These are phyloP conservation scores for Apocrypta bakeri DNA, from an alignment of 1,140 invertebrate genomes.

Conservation along the genomic window DNA sequence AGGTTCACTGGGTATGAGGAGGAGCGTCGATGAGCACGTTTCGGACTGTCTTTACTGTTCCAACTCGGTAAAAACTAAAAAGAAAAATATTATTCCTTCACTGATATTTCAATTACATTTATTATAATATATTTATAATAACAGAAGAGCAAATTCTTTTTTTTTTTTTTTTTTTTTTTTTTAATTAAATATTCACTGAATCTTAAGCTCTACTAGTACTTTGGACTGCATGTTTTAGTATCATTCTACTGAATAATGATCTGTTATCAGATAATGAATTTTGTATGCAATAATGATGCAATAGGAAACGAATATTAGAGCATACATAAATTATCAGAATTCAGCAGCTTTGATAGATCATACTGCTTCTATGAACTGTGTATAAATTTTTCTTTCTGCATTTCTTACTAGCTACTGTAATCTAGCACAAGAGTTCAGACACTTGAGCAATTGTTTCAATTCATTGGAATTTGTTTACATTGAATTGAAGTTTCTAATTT, in stretches of 20 bases:
- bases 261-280: neutral
- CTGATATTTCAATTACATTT: too few species aligned
- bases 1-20: conserved; percentile 67
- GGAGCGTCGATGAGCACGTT: conserved; percentile 61
- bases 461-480: neutral
- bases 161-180: too few species aligned
- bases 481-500: neutral
- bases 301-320: conserved; percentile 36
- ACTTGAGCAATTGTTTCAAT: neutral
- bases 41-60: conserved; percentile 62
- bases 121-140: too few species aligned
- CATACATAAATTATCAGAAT: conserved; percentile 19
- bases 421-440: neutral
- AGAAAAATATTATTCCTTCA: neutral
- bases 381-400: neutral
- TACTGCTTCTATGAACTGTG: neutral
- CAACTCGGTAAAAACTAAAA: conserved; percentile 64
- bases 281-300: conserved; percentile 36
- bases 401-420: neutral
- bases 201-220: neutral
- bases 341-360: conserved; percentile 9
- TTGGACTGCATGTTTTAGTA: neutral
- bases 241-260: neutral
- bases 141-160: too few species aligned
- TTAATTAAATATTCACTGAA: neutral